Base-by-base conservation (phyloP, 2,888 invertebrate genomes). In the Leptodirus hochenwartii region DNA sequence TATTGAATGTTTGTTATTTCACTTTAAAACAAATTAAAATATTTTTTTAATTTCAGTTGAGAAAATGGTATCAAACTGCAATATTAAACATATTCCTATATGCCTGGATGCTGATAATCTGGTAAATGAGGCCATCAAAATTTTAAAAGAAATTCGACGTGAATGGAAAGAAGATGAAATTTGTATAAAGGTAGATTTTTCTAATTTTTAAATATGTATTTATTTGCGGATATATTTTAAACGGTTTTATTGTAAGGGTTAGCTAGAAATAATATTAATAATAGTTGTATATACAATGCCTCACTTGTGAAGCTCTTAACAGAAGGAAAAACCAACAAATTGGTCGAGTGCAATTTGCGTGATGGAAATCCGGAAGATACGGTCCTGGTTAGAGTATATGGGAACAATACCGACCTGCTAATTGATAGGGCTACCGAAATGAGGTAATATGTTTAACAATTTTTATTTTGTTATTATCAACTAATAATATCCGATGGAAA, bases 301-400 rank as follows among this genome's bases (percentile, higher is more conserved):
- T 25, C 25, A 16, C 11, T 27, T 28, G 22, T 30, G 34, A 58
- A 93, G 90, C 58, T 76, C 47, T 88, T 93, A 55, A 90, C 87
- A 37, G 84, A 90, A 64, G 93, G 93, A 25, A 82, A 88, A 37
- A 88, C 91, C 27, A 93, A 93, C 59, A 87, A 82, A 55, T 62
- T 95, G 43, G 67, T 91, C 31, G 84, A 82, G 17, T 82, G 80
- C 41, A 47, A 42, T 27, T 43, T 54, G 17, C 54, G 53, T 41
- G 53, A 48, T 35, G 47, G 48, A 8, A 56, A 53, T 34, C 52
- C 53, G n/a, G 51, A 58, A 38, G 73, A 81, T 45, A 74, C 80
- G 46, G 67, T 93, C 2, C 64, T 95, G 31, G 69, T 95, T 14
- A 66, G 93, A 43, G 71, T 95, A 36, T 93, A 91, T 61, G 95